These are phyloP conservation scores for Nudaria mundana DNA, from an alignment of 2,888 invertebrate genomes.

Conservation along the genomic window DNA sequence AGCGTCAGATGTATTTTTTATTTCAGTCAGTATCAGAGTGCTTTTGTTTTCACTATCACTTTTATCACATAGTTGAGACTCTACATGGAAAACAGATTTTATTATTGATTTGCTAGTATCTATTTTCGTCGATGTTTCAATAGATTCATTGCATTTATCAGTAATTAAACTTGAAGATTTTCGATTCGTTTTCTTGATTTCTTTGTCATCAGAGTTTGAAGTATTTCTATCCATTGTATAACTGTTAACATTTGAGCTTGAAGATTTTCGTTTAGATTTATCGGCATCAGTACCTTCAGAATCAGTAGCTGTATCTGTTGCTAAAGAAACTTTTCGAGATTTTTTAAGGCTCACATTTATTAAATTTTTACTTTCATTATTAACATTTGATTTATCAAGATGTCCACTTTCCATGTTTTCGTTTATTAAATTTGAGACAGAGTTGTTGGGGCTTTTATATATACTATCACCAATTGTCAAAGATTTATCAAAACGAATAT, in stretches of 20 bases:
- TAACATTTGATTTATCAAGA: conserved; percentile 1
- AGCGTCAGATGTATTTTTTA: conserved; percentile 50
- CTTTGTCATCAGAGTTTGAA: conserved; percentile 6
- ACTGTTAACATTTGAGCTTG: conserved; percentile 7
- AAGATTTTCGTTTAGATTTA: conserved; percentile 20
- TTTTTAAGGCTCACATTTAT: conserved; percentile 13
- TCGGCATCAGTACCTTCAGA: neutral
- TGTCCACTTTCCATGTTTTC: conserved; percentile 9
- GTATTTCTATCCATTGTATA: neutral
- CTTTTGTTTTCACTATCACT: conserved; percentile 33
- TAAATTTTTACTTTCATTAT: neutral
- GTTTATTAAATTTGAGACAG: neutral
- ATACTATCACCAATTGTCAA: neutral
- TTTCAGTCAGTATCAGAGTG: conserved; percentile 57
- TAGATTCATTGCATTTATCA: conserved; percentile 18
- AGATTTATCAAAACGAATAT: neutral
- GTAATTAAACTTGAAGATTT: conserved; percentile 14
- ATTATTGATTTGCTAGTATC: conserved; percentile 27
- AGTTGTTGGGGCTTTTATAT: neutral
- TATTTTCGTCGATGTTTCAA: neutral
- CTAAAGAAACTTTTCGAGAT: conserved; percentile 1
- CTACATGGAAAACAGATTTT: conserved; percentile 22
- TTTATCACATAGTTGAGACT: conserved; percentile 21
- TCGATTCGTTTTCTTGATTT: conserved; percentile 5
- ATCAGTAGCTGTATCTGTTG: neutral